A percentile compares a stretch with the other conserved stretches of the same genome.
phyloP scores from a whole-genome alignment of 2,888 invertebrate genomes.

The Spodoptera exigua region DNA sequence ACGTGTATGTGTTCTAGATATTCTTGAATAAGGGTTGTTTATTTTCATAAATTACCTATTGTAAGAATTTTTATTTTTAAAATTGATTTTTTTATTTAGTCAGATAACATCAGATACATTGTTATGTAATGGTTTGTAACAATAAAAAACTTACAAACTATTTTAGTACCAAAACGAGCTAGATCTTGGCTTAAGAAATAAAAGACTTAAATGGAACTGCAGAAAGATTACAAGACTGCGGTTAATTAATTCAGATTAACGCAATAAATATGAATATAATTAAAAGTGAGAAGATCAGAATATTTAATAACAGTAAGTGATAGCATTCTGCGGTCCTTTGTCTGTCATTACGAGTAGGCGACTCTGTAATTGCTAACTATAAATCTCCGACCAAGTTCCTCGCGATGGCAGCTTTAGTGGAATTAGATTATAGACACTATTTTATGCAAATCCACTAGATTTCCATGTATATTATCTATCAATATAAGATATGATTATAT shows the following conservation, averaged over 20 bases:
- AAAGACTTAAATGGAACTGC: not conserved
- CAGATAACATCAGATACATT: no score
- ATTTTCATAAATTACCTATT: no score
- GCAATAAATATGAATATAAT: conserved; percentile 6
- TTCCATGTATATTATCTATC: no score
- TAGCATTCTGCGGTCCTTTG: conserved; percentile 2
- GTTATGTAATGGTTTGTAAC: no score
- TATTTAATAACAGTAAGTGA: conserved; percentile 2
- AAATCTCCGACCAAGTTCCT: conserved; percentile 46
- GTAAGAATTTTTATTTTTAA: no score
- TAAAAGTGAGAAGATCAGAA: conserved; percentile 2
- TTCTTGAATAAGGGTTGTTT: no score
- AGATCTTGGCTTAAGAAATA: no score
- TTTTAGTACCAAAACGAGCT: no score
- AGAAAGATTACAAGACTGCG: not conserved
- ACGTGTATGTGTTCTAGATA: no score
- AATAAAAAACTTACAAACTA: no score
- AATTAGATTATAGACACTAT: conserved; percentile 11
- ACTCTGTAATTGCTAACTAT: conserved; percentile 48
- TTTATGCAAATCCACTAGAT: no score
- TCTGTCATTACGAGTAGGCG: conserved; percentile 11
- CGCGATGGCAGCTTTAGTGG: conserved; percentile 7
- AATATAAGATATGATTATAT: not conserved
- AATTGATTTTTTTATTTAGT: no score
- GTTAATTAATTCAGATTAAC: not conserved